Percentiles rank a stretch among this genome's conserved stretches.
Evolutionary conservation across 23 tunicate species (phyloP).

Genomic region (Botrylloides violaceus): DNA sequence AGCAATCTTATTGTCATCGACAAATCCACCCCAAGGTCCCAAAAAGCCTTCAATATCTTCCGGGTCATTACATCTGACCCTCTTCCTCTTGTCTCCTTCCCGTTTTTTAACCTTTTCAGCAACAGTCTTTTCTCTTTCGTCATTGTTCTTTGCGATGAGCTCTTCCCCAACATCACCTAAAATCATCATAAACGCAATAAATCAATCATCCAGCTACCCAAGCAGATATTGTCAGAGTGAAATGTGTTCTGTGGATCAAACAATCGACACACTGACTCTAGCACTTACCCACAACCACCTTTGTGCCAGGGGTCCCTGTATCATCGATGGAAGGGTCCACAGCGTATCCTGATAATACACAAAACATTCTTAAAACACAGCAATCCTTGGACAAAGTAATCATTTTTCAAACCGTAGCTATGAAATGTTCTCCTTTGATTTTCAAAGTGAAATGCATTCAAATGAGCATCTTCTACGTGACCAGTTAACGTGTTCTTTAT

Average conservation of each 20-base stretch:
- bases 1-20: conserved; percentile 66
- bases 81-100: conserved; percentile 69
- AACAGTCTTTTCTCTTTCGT: conserved; percentile 51
- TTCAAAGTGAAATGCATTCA: conserved; percentile 86
- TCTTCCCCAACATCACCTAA: conserved; percentile 14
- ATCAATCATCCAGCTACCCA: not conserved
- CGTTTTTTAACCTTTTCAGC: conserved; percentile 63
- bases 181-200: not conserved
- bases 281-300: conserved; percentile 51
- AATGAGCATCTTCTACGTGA: conserved; percentile 79
- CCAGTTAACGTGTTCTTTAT: conserved; percentile 83
- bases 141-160: conserved; percentile 20
- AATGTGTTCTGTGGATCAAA: too few species aligned
- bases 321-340: conserved; percentile 74
- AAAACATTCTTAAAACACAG: not conserved
- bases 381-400: not conserved
- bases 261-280: not conserved
- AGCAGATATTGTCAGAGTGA: too few species aligned
- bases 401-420: conserved; percentile 57
- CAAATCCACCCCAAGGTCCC: conserved; percentile 92
- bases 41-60: conserved; percentile 84
- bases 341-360: conserved; percentile 49
- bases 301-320: conserved; percentile 21
- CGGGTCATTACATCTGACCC: conserved; percentile 76
- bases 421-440: conserved; percentile 95